Percentiles rank a stretch among this genome's conserved stretches.
Evolutionary conservation across 2,888 invertebrate species (phyloP).

Genomic region (Kuschelorhynchus macadamiae): DNA sequence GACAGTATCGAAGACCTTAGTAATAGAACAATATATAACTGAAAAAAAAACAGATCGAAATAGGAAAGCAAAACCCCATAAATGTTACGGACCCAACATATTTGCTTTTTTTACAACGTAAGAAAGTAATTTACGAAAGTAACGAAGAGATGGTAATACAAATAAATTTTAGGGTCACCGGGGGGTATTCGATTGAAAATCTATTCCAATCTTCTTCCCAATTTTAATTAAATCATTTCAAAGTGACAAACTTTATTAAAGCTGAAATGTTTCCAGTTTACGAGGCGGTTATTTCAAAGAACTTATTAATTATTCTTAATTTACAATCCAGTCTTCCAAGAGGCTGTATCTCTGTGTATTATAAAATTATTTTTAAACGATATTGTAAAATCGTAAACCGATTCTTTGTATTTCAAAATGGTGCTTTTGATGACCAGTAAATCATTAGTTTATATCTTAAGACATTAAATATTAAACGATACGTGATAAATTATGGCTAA

Average conservation of each 20-base stretch:
- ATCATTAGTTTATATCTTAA: constrained; percentile 38
- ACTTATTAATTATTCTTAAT: constrained; percentile 39
- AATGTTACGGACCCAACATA: constrained; percentile 3
- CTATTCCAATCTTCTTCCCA: constrained; percentile 13
- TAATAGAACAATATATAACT: no score
- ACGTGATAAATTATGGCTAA: not conserved
- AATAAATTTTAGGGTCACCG: constrained; percentile 45
- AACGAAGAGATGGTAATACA: constrained; percentile 40
- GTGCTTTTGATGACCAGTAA: constrained; percentile 32
- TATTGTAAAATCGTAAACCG: constrained; percentile 16
- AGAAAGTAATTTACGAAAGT: constrained; percentile 47
- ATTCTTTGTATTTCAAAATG: constrained; percentile 17
- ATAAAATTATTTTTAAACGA: constrained; percentile 27
- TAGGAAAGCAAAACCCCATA: no score
- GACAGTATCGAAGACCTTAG: no score
- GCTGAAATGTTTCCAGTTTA: constrained; percentile 32
- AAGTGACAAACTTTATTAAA: constrained; percentile 45
- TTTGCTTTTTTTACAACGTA: constrained; percentile 22
- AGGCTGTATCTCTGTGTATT: constrained; percentile 20
- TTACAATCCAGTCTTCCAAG: constrained; percentile 23
- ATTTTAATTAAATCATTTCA: constrained; percentile 45
- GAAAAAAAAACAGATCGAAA: no score
- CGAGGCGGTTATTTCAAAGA: constrained; percentile 25
- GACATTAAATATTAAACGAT: constrained; percentile 16
- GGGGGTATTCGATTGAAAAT: constrained; percentile 48